phyloP scores from a whole-genome alignment of 2,888 invertebrate genomes.

The Heliothis peltigera region DNA sequence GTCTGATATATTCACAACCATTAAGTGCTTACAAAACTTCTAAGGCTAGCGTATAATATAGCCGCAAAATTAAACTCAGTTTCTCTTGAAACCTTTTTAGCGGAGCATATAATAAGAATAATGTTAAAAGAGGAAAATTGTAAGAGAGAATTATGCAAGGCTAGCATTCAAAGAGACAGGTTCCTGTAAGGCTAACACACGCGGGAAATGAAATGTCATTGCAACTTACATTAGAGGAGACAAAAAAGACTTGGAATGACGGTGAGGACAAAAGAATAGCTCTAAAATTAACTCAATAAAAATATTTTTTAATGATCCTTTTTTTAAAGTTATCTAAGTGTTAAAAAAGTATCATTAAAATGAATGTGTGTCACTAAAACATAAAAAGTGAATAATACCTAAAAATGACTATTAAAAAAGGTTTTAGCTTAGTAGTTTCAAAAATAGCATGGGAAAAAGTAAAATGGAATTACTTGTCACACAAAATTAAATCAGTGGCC shows the following conservation, averaged over 20 bases:
- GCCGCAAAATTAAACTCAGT: conserved; percentile 10
- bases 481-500: too few species aligned
- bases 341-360: too few species aligned
- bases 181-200: conserved; percentile 68
- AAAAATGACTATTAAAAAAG: too few species aligned
- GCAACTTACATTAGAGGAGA: conserved; percentile 55
- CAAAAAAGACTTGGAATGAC: conserved; percentile 24
- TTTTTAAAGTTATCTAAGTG: too few species aligned
- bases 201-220: conserved; percentile 78
- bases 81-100: conserved; percentile 9
- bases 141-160: conserved; percentile 60
- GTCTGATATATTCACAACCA: neutral
- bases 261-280: neutral
- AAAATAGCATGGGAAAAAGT: too few species aligned
- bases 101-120: conserved; percentile 37
- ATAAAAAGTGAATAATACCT: too few species aligned
- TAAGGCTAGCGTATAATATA: neutral
- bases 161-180: conserved; percentile 72
- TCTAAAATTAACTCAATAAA: too few species aligned
- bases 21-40: neutral
- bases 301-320: too few species aligned
- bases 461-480: too few species aligned
- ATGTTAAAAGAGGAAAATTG: conserved; percentile 42
- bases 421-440: too few species aligned
- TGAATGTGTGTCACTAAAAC: too few species aligned